Percentiles rank a stretch among this genome's conserved stretches.
These are phyloP conservation scores for Heliconius eleuchia DNA, from an alignment of 1,140 invertebrate genomes.

Conservation along the genomic window DNA sequence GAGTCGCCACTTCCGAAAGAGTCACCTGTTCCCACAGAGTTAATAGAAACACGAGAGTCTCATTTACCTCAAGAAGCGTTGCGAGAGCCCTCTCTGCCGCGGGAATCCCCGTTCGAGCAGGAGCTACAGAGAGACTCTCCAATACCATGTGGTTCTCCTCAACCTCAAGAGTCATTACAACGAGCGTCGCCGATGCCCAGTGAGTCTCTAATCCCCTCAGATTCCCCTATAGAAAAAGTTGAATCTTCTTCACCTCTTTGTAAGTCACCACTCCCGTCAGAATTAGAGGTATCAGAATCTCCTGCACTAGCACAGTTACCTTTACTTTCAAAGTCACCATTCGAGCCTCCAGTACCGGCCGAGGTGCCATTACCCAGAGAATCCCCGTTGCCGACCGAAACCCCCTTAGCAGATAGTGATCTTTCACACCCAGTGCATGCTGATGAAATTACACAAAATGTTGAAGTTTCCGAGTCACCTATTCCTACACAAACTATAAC, in stretches of 20 bases:
- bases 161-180: conserved; percentile 2
- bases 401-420: conserved; percentile 37
- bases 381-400: conserved; percentile 46
- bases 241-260: conserved; percentile 25
- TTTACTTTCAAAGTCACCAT: conserved; percentile 31
- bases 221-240: conserved; percentile 31
- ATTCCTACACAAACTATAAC: conserved; percentile 18
- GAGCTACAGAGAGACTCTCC: neutral
- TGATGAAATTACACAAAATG: conserved; percentile 17
- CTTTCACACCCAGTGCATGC: conserved; percentile 6
- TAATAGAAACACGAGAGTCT: neutral
- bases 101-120: neutral
- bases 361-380: conserved; percentile 53
- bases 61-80: neutral
- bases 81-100: neutral
- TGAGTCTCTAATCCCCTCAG: conserved; percentile 25
- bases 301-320: conserved; percentile 37
- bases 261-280: conserved; percentile 21
- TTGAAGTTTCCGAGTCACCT: neutral
- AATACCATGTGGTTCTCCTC: conserved; percentile 4
- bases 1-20: neutral
- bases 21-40: neutral
- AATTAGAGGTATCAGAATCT: conserved; percentile 28
- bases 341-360: conserved; percentile 40
- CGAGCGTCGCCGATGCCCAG: conserved; percentile 1